These are phyloP conservation scores for Cyphomyrus plagiostoma DNA, from an alignment of 2,113 vertebrate species.

Conservation along the genomic window DNA sequence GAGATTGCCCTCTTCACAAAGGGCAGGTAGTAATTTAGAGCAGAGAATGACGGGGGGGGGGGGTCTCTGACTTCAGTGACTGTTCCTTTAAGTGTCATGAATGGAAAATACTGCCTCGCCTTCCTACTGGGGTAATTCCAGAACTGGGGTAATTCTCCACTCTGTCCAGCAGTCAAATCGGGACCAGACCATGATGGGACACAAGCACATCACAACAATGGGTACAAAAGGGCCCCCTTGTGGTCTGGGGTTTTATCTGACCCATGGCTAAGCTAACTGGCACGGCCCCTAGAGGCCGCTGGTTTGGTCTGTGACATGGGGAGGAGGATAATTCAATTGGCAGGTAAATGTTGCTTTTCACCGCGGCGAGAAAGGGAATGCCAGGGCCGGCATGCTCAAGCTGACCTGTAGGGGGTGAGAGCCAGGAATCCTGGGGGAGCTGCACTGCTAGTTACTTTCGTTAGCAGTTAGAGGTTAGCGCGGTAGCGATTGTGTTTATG, in stretches of 20 bases:
- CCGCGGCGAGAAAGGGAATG: conserved; percentile 35
- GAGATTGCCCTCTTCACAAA: neutral
- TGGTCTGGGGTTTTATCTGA: conserved; percentile 49
- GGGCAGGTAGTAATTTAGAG: neutral
- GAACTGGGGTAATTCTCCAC: neutral
- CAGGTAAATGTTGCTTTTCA: conserved; percentile 61
- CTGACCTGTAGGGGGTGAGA: neutral
- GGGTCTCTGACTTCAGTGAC: neutral
- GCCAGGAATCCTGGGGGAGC: neutral
- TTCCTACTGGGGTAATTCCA: no score
- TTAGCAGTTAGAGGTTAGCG: neutral
- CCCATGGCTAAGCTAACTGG: conserved; percentile 50
- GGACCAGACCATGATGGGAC: neutral
- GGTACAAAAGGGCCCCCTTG: conserved; percentile 22
- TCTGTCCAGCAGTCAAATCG: neutral
- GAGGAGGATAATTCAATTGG: conserved; percentile 61
- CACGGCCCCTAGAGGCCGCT: conserved; percentile 45
- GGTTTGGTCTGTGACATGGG: conserved; percentile 53
- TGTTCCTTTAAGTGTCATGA: neutral
- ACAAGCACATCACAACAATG: neutral
- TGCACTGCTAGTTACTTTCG: neutral
- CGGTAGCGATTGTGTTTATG: neutral
- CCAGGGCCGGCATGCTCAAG: neutral
- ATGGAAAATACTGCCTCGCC: neutral
- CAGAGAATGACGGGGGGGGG: neutral